These are phyloP conservation scores for Hirundo rustica DNA, from an alignment of 2,797 vertebrate genomes.

Conservation along the genomic window DNA sequence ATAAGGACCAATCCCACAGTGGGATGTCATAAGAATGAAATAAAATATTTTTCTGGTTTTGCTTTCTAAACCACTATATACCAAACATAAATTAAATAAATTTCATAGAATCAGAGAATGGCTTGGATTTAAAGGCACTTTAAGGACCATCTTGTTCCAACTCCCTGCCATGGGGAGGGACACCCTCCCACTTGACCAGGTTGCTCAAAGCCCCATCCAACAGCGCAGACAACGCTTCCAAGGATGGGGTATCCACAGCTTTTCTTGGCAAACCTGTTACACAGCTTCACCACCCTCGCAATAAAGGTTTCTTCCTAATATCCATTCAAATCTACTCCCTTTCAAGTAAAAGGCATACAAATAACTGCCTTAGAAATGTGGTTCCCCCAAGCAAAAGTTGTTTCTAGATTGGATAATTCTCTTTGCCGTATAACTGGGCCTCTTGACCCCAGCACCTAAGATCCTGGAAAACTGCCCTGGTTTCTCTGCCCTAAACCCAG, in stretches of 20 bases:
- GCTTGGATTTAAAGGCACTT: background rate
- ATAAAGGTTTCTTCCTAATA: background rate
- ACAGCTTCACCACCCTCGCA: background rate
- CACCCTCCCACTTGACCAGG: background rate
- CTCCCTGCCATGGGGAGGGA: background rate
- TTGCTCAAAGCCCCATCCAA: background rate
- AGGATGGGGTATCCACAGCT: background rate
- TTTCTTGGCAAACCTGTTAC: background rate
- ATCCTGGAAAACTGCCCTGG: background rate
- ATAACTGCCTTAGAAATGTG: background rate
- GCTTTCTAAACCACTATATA: background rate
- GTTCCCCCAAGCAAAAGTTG: background rate
- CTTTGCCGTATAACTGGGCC: background rate
- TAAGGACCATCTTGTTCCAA: background rate
- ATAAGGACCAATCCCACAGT: background rate
- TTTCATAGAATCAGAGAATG: background rate
- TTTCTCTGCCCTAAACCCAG: background rate
- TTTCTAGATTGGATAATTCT: background rate
- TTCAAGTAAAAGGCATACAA: background rate
- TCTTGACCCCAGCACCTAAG: background rate
- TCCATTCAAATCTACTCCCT: background rate
- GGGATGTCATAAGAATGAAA: background rate
- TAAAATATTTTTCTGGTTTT: background rate
- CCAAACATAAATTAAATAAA: background rate
- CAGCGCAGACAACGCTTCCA: background rate